Conservation (phyloP, 2,113 vertebrate genomes). For the Cebidichthys violaceus region DNA sequence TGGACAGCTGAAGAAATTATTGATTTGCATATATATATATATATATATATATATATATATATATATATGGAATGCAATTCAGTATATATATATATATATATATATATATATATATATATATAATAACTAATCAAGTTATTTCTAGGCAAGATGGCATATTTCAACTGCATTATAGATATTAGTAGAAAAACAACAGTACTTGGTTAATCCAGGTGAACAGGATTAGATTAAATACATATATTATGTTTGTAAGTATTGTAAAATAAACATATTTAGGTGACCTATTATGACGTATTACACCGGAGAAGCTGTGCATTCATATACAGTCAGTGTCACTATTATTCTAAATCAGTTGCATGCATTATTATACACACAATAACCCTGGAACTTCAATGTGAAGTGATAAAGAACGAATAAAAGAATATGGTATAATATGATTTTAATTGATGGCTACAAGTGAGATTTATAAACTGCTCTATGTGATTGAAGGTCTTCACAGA, state of each 20-base stretch:
- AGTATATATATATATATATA: too few species aligned
- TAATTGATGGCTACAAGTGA: neutral
- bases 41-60: too few species aligned
- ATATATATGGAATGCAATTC: too few species aligned
- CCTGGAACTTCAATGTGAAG: neutral
- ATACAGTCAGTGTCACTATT: neutral
- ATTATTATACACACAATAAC: too few species aligned
- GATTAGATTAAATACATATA: conserved; percentile 26
- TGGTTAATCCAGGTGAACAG: conserved; percentile 18
- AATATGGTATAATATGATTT: neutral
- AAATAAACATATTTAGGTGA: neutral
- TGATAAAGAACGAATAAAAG: conserved; percentile 15
- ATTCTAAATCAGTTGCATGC: neutral
- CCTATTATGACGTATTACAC: neutral
- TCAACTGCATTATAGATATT: conserved; percentile 26
- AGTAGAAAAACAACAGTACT: conserved; percentile 23
- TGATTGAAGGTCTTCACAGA: neutral
- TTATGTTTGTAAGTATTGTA: too few species aligned
- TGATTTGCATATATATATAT: neutral
- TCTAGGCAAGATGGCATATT: conserved; percentile 19
- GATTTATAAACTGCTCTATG: too few species aligned
- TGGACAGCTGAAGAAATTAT: conserved; percentile 29
- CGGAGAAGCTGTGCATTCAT: neutral
- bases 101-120: neutral
- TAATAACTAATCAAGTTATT: neutral